Base-by-base conservation (phyloP, 2,888 invertebrate species). In the Callinectes sapidus region DNA sequence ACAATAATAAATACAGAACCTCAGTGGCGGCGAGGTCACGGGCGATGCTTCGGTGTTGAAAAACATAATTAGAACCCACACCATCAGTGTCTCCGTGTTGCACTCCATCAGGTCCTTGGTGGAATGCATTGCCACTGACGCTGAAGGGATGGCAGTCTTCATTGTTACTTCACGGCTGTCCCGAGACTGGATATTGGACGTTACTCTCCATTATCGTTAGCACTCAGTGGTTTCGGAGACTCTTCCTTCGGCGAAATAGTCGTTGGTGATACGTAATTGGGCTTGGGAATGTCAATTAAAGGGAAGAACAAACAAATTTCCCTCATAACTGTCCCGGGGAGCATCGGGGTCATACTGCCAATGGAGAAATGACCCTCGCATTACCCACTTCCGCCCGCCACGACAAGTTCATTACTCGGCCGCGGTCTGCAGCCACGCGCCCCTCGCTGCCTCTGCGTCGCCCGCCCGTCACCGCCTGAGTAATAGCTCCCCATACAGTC, bases 301-400 rank as follows among this genome's bases (percentile, higher is more conserved):
- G 81, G 81, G 81, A 81, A 81, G 81, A 81, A 81, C 81, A 81
- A 81, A 81, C 81, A 81, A 81, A 81, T 81, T 81, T 81, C 81
- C 81, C 81, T 81, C 81, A 81, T 81, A 81, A 81, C 81, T 81
- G 81, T 81, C 81, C 81, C 81, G 81, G 81, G 81, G 81, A 81
- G 81, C 81, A 35, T 81, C 81, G 81, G 81, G 81, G 81, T 81
- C 81, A 61, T 55, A 13, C 88, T 88, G 32, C 61, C 54, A 54
- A 54, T 54, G 35, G 35, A 88, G 54, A 88, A 55, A 35, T 54
- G n/a, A 61, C 48, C 28, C 35, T 88, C 54, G 88, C 35, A 88
- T 35, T 48, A 54, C 88, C 55, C 55, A 42, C 54, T 88, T 54
- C 88, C 88, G 88, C 55, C 61, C 88, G 71, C 88, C 32, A 2